A percentile compares a stretch with the other conserved stretches of the same genome.
Evolutionary conservation across 2,888 invertebrate species (phyloP).

Genomic region (Morinoia aosen): DNA sequence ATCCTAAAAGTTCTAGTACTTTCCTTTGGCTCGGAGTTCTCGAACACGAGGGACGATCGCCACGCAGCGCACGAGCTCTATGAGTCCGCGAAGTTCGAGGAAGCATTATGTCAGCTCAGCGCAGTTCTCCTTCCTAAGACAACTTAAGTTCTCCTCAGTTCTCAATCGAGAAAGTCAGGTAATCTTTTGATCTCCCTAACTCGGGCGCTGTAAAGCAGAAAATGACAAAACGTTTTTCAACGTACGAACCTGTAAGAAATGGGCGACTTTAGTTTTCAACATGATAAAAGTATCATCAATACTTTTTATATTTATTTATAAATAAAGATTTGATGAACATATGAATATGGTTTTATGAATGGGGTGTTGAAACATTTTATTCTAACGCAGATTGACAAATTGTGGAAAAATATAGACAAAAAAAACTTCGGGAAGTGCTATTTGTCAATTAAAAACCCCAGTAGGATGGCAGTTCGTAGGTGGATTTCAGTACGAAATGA

Average conservation of each 20-base stretch:
- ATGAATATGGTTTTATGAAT: no score
- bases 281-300: neutral
- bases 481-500: neutral
- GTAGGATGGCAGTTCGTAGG: neutral
- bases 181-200: neutral
- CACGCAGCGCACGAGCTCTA: neutral
- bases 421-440: no score
- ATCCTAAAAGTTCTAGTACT: no score
- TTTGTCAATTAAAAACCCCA: no score
- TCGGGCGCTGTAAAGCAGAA: neutral
- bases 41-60: neutral
- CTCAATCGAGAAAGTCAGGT: neutral
- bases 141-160: neutral
- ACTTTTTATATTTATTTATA: no score
- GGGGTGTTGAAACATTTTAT: no score
- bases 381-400: no score
- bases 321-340: no score
- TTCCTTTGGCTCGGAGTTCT: no score
- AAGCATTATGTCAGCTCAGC: neutral
- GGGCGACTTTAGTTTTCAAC: neutral
- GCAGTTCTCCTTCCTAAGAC: neutral
- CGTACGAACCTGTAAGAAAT: neutral
- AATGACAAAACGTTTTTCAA: neutral
- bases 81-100: neutral
- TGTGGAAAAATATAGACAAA: no score